Evolutionary conservation across 1,140 invertebrate genomes (phyloP).

Genomic region (Batillaria attramentaria): DNA sequence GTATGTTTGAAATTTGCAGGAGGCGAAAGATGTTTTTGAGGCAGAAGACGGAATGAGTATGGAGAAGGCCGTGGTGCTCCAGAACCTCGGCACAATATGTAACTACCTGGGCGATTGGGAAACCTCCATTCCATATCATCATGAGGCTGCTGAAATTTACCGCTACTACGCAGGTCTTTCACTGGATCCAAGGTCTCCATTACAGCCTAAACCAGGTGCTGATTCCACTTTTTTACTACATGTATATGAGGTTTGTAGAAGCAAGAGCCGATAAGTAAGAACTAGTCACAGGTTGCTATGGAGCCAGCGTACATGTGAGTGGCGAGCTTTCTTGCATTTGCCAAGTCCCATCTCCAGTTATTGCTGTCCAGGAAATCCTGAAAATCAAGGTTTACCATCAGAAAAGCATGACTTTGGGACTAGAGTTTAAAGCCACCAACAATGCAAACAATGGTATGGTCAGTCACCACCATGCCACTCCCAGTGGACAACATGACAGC

Average conservation of each 20-base stretch:
- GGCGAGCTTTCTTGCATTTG: no score
- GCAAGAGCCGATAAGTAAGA: not conserved
- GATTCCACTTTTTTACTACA: not conserved
- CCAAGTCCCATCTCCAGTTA: no score
- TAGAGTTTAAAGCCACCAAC: no score
- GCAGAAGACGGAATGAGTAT: not conserved
- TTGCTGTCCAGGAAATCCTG: no score
- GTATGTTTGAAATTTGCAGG: not conserved
- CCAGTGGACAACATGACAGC: no score
- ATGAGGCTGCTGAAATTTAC: constrained; percentile 16
- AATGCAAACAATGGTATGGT: no score
- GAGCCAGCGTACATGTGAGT: no score
- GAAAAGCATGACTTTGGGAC: no score
- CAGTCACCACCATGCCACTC: no score
- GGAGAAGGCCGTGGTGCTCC: constrained; percentile 23
- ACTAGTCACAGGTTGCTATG: not conserved
- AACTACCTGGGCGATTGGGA: constrained; percentile 8
- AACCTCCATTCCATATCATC: not conserved
- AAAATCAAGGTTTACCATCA: no score
- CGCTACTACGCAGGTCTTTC: not conserved
- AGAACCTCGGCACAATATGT: constrained; percentile 24
- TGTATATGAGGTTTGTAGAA: not conserved
- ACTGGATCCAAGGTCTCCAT: not conserved
- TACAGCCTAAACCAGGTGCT: constrained; percentile 9
- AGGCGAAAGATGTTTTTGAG: not conserved